A percentile compares a stretch with the other conserved stretches of the same genome.
These are phyloP conservation scores for Vimba vimba DNA, from an alignment of 2,113 vertebrate genomes.

Conservation along the genomic window DNA sequence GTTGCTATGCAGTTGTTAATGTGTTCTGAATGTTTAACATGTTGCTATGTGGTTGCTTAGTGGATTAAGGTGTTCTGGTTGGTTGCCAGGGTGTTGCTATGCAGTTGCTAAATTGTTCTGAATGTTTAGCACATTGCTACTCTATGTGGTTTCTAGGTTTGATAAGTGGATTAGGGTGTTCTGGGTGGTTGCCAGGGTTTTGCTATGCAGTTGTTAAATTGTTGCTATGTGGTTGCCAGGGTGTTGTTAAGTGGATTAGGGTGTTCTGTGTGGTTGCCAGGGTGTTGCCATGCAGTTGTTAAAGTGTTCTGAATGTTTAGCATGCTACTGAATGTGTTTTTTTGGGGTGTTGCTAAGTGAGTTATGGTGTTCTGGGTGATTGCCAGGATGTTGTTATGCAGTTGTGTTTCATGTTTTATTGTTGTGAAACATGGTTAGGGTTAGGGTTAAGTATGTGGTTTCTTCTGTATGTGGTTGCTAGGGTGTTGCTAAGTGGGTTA, in stretches of 20 bases:
- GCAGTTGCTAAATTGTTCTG: background rate
- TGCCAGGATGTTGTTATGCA: background rate
- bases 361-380: background rate
- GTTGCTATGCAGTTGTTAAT: background rate
- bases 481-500: background rate
- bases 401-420: background rate
- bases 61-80: background rate
- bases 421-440: background rate
- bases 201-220: background rate
- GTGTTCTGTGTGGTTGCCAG: background rate
- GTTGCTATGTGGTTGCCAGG: background rate
- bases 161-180: background rate
- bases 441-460: too few relatives aligned
- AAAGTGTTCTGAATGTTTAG: background rate
- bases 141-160: background rate
- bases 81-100: background rate
- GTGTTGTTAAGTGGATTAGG: background rate
- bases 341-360: background rate
- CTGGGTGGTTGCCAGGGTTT: background rate
- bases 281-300: background rate
- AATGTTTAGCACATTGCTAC: background rate
- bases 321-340: background rate
- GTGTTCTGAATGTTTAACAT: background rate
- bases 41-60: background rate
- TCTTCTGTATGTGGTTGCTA: background rate